A percentile compares a stretch with the other conserved stretches of the same genome.
These are phyloP conservation scores for Myiagra hebetior DNA, from an alignment of 2,113 vertebrate species.

Conservation along the genomic window DNA sequence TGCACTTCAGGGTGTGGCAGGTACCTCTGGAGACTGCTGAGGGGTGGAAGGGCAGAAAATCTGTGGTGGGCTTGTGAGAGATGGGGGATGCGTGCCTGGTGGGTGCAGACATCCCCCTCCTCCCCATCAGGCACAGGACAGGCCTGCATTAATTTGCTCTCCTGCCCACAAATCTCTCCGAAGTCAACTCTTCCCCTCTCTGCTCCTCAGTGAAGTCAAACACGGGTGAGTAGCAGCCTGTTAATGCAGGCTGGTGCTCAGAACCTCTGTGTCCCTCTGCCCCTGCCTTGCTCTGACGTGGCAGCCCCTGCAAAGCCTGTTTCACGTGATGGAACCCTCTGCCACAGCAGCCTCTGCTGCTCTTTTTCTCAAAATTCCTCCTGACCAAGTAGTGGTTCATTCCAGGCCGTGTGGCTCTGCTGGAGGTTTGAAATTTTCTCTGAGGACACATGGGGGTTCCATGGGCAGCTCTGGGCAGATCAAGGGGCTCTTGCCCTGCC, in stretches of 20 bases:
- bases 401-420: not conserved
- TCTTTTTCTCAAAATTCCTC: not conserved
- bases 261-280: not conserved
- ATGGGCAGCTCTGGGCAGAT: not conserved
- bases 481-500: not conserved
- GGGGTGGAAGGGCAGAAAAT: not conserved
- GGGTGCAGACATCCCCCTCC: not conserved
- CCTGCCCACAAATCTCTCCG: not conserved
- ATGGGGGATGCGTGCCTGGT: not conserved
- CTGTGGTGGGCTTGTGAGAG: not conserved
- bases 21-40: not conserved
- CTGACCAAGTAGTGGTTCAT: not conserved
- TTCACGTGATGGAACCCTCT: not conserved
- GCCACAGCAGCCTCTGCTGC: not conserved
- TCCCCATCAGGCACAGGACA: not conserved
- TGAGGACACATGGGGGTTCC: not conserved
- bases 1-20: not conserved
- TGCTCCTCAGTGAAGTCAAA: not conserved
- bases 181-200: not conserved
- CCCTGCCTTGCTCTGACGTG: not conserved
- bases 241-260: not conserved
- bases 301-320: not conserved
- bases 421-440: not conserved
- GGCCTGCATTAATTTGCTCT: not conserved
- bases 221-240: not conserved